Percentiles rank a stretch among this genome's conserved stretches.
phyloP scores from a whole-genome alignment of 2,113 vertebrate genomes.

The Haplotaxodon microlepis region DNA sequence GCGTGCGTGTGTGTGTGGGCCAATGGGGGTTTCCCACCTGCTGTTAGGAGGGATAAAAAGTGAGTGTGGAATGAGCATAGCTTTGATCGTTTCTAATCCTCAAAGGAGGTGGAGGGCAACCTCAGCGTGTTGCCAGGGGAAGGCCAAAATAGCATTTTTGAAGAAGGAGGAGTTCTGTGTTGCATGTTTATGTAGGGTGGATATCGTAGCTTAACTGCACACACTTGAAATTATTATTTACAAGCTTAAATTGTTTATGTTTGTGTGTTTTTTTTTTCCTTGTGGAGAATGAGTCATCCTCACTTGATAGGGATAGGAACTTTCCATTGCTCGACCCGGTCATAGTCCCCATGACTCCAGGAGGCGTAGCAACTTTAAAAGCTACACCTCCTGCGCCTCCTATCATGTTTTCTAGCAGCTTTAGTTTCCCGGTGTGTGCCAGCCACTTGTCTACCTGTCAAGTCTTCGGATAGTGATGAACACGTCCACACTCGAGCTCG shows the following conservation, averaged over 20 bases:
- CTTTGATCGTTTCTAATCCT: constrained; percentile 62
- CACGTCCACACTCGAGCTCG: neutral
- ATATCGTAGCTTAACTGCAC: neutral
- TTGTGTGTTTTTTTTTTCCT: neutral
- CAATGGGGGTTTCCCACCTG: constrained; percentile 34
- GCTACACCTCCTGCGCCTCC: neutral
- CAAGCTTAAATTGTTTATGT: neutral
- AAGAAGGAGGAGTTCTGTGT: neutral
- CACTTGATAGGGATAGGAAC: constrained; percentile 1
- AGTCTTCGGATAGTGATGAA: neutral
- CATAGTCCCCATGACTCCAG: neutral
- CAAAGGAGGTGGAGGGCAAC: constrained; percentile 5
- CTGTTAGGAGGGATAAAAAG: constrained; percentile 22
- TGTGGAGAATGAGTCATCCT: neutral
- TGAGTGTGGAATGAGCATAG: constrained; percentile 37
- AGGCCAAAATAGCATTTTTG: neutral
- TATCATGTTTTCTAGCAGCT: neutral
- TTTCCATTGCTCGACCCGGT: neutral
- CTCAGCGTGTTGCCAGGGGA: neutral
- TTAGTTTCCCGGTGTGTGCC: neutral
- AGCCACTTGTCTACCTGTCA: neutral
- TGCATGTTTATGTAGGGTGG: neutral
- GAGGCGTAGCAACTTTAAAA: neutral
- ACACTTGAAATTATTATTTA: neutral
- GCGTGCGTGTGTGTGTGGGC: constrained; percentile 1